Conservation (phyloP, 2,888 invertebrate species). For the Caenorhabditis uteleia region DNA sequence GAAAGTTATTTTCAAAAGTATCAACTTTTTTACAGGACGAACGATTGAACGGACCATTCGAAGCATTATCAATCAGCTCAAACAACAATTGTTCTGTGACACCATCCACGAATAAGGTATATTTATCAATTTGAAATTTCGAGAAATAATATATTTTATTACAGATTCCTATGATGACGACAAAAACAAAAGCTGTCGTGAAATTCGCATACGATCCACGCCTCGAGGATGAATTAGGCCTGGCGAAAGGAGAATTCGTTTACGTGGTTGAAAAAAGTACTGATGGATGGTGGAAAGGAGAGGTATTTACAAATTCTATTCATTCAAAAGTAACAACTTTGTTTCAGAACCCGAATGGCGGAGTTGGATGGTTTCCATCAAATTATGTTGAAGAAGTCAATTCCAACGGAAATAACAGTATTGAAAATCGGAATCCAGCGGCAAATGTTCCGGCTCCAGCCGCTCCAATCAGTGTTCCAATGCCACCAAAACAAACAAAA, state of each 20-base stretch:
- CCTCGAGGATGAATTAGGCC: constrained; percentile 91
- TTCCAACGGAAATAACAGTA: constrained; percentile 40
- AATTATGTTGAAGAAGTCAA: constrained; percentile 81
- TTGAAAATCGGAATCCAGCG: constrained; percentile 32
- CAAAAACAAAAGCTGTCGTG: constrained; percentile 78
- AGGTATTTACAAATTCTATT: constrained; percentile 43
- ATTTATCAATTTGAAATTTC: not conserved
- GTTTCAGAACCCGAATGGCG: constrained; percentile 63
- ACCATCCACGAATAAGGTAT: constrained; percentile 33
- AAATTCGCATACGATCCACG: constrained; percentile 86
- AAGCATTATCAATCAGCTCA: constrained; percentile 23
- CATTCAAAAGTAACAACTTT: not conserved
- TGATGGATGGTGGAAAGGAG: constrained; percentile 98
- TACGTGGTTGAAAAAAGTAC: constrained; percentile 95
- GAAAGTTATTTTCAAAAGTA: too few species aligned
- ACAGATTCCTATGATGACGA: constrained; percentile 32
- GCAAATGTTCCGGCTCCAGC: not conserved
- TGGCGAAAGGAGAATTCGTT: constrained; percentile 92
- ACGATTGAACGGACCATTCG: constrained; percentile 23
- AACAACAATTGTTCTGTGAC: constrained; percentile 36
- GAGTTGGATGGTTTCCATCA: constrained; percentile 92
- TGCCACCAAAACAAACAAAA: too few species aligned
- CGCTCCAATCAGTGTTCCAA: constrained; percentile 1
- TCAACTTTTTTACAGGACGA: constrained; percentile 35
- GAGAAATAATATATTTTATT: constrained; percentile 1